Percentiles rank a stretch among this genome's conserved stretches.
These are phyloP conservation scores for Platycheirus rosarum DNA, from an alignment of 2,888 invertebrate species.

Conservation along the genomic window DNA sequence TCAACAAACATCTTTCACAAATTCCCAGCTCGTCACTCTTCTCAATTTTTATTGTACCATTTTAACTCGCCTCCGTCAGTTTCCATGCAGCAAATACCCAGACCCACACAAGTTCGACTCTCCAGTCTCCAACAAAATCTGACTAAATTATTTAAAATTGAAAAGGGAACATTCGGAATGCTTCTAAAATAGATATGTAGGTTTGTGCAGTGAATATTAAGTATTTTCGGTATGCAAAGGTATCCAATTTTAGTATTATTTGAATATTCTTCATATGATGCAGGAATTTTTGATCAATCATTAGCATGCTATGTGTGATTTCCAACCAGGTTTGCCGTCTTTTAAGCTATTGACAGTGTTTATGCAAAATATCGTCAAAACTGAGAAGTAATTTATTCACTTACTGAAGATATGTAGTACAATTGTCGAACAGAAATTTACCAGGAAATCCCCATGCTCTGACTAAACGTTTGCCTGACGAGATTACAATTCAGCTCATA, in stretches of 20 bases:
- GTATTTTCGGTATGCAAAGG: background rate
- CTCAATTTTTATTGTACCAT: slow-evolving; percentile 7
- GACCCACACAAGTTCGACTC: slow-evolving; percentile 19
- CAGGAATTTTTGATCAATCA: slow-evolving; percentile 43
- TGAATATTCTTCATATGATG: background rate
- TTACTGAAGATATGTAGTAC: slow-evolving; percentile 16
- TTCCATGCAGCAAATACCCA: background rate
- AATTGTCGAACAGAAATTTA: background rate
- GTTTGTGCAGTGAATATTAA: background rate
- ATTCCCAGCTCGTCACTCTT: slow-evolving; percentile 19
- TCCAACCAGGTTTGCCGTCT: too few relatives aligned
- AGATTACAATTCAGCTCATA: slow-evolving; percentile 13
- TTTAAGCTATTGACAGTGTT: background rate
- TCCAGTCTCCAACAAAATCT: slow-evolving; percentile 27
- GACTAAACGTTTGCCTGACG: too few relatives aligned
- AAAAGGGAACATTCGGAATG: slow-evolving; percentile 15
- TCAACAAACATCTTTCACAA: slow-evolving; percentile 21
- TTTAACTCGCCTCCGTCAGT: background rate
- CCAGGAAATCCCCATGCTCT: background rate
- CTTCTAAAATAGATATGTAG: too few relatives aligned
- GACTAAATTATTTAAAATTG: slow-evolving; percentile 57
- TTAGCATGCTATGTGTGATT: background rate
- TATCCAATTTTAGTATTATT: background rate
- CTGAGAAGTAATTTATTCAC: slow-evolving; percentile 7
- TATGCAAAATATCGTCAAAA: slow-evolving; percentile 2